phyloP scores from a whole-genome alignment of 2,888 invertebrate genomes.

The Erpobdella octoculata region DNA sequence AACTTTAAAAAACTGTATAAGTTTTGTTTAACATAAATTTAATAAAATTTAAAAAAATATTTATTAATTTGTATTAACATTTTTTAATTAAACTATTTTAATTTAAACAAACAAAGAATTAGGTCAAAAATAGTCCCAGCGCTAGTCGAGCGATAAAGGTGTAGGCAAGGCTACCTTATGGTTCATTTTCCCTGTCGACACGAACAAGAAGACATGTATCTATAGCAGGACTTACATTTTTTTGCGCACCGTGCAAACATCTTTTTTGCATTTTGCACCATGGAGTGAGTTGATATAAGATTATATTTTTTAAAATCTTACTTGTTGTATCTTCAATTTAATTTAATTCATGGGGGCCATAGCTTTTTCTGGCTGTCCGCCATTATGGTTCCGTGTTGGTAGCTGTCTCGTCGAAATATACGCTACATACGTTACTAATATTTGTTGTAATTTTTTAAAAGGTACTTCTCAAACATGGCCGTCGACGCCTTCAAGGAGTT shows the following conservation, averaged over 20 bases:
- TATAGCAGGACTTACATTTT: background rate
- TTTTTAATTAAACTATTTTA: background rate
- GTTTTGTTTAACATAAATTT: background rate
- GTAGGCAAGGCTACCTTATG: no score
- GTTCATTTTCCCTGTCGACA: background rate
- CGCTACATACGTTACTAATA: no score
- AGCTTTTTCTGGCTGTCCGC: no score
- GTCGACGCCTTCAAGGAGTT: background rate
- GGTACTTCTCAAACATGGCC: background rate
- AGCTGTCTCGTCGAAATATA: no score
- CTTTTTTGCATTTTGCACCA: background rate
- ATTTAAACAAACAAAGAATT: background rate
- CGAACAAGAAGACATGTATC: background rate
- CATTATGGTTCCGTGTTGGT: no score
- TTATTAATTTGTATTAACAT: background rate
- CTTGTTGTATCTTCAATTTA: no score
- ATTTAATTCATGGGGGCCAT: no score
- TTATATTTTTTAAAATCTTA: no score
- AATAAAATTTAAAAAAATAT: background rate
- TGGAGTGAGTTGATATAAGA: background rate
- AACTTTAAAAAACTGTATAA: no score
- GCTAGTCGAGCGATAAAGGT: background rate
- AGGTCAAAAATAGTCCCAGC: background rate
- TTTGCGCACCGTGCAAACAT: background rate
- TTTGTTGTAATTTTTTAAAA: background rate